phyloP scores from a whole-genome alignment of 2,888 invertebrate genomes.

The Keiferia lycopersicella region DNA sequence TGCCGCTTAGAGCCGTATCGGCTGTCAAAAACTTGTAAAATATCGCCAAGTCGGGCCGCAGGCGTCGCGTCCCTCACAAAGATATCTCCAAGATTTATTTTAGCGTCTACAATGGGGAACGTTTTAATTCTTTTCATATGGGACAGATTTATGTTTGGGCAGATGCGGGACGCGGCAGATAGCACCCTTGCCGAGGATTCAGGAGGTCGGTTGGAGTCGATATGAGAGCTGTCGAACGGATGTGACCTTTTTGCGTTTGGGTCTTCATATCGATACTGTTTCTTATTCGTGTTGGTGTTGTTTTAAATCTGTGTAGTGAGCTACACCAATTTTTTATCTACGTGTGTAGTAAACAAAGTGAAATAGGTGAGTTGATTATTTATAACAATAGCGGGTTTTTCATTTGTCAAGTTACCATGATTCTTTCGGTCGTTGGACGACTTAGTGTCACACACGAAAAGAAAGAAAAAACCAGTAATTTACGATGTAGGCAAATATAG shows the following conservation, averaged over 20 bases:
- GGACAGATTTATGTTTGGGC: constrained; percentile 78
- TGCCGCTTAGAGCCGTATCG: constrained; percentile 78
- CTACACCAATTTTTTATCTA: too few species aligned
- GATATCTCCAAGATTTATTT: constrained; percentile 79
- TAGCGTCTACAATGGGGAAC: constrained; percentile 76
- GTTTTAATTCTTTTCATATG: constrained; percentile 81
- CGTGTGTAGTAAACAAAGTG: too few species aligned
- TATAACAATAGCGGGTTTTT: too few species aligned
- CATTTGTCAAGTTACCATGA: too few species aligned
- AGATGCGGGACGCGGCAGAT: constrained; percentile 67
- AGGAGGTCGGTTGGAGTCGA: background rate
- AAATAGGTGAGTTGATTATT: too few species aligned
- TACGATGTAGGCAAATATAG: too few species aligned
- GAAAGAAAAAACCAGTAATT: too few species aligned
- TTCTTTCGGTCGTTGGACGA: too few species aligned
- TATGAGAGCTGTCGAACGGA: background rate
- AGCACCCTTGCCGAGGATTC: constrained; percentile 35
- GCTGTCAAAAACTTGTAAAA: constrained; percentile 79
- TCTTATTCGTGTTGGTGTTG: too few species aligned
- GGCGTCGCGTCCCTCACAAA: constrained; percentile 74
- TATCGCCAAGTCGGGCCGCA: constrained; percentile 74
- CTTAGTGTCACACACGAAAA: too few species aligned
- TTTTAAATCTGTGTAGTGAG: too few species aligned
- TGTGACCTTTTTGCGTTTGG: constrained; percentile 32
- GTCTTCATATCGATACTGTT: background rate